Evolutionary conservation across 2,113 vertebrate species (phyloP).

Genomic region (Desmodus rotundus): DNA sequence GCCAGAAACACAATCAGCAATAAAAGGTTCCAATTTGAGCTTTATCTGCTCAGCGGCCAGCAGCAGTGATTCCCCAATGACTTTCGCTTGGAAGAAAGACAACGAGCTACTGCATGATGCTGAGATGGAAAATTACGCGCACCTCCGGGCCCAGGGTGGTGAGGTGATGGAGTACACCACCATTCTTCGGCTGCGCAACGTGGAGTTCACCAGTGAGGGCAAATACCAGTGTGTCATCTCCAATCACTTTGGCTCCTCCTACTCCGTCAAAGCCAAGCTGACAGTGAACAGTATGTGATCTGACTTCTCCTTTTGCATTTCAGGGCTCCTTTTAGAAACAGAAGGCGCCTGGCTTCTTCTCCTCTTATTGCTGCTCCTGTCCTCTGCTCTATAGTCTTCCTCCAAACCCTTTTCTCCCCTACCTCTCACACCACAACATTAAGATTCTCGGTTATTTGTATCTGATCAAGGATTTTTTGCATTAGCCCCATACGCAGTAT

Average conservation of each 20-base stretch:
- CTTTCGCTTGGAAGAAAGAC: slow-evolving; percentile 98
- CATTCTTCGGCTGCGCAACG: slow-evolving; percentile 88
- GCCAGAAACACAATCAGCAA: slow-evolving; percentile 94
- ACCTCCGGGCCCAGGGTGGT: slow-evolving; percentile 87
- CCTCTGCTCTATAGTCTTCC: neutral
- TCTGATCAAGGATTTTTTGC: neutral
- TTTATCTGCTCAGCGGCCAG: slow-evolving; percentile 96
- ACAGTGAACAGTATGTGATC: slow-evolving; percentile 94
- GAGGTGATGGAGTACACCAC: slow-evolving; percentile 96
- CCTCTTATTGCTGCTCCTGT: neutral
- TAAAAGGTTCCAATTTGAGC: slow-evolving; percentile 93
- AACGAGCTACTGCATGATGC: slow-evolving; percentile 91
- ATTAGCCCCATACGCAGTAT: rapidly evolving
- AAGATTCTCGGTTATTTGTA: neutral
- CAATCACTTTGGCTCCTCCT: slow-evolving; percentile 97
- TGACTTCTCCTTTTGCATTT: slow-evolving; percentile 21
- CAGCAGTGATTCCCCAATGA: slow-evolving; percentile 98
- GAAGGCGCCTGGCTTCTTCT: neutral
- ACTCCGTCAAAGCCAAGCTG: slow-evolving; percentile 95
- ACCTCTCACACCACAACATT: neutral
- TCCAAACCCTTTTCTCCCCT: neutral
- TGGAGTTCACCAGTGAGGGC: slow-evolving; percentile 93
- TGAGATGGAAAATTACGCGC: slow-evolving; percentile 95
- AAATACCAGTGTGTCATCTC: slow-evolving; percentile 98
- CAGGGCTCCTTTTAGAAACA: slow-evolving; percentile 16